A percentile compares a stretch with the other conserved stretches of the same genome.
Conservation (phyloP, 2,797 vertebrate species). For the Acanthopagrus latus region DNA sequence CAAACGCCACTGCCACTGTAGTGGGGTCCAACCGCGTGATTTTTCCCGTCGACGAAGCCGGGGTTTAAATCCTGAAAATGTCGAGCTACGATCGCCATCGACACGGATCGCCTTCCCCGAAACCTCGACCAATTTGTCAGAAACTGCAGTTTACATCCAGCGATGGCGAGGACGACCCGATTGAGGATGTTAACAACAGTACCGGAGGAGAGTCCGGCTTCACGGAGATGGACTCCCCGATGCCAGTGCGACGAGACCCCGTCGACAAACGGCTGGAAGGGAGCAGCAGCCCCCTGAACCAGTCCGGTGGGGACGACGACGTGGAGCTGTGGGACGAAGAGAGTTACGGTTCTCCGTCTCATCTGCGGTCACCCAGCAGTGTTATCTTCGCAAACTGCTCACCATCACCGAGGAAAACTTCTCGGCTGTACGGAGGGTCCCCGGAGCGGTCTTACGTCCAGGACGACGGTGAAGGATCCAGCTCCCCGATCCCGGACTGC, state of each 20-base stretch:
- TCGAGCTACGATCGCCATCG: constrained; percentile 70
- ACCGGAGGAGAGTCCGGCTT: constrained; percentile 95
- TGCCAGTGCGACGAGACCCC: constrained; percentile 75
- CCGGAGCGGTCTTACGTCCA: constrained; percentile 73
- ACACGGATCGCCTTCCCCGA: constrained; percentile 76
- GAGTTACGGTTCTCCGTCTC: constrained; percentile 89
- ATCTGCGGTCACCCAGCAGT: constrained; percentile 81
- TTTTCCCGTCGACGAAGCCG: constrained; percentile 50
- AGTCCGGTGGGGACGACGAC: constrained; percentile 74
- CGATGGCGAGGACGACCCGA: constrained; percentile 91
- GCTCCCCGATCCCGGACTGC: constrained; percentile 90
- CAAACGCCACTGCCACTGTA: background rate
- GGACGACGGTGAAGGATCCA: constrained; percentile 80
- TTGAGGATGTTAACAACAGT: constrained; percentile 92
- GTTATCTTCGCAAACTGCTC: constrained; percentile 84
- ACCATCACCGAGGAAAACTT: constrained; percentile 85
- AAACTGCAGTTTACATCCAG: constrained; percentile 89
- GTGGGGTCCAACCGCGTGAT: constrained; percentile 45
- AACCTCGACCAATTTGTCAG: constrained; percentile 85
- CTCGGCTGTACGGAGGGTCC: constrained; percentile 78
- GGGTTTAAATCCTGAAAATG: constrained; percentile 75
- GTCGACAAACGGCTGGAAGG: constrained; percentile 64
- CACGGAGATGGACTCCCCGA: constrained; percentile 94
- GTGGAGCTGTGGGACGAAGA: constrained; percentile 93
- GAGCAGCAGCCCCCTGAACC: constrained; percentile 78